Evolutionary conservation across 2,113 vertebrate species (phyloP).

Genomic region (Nycticebus coucang): DNA sequence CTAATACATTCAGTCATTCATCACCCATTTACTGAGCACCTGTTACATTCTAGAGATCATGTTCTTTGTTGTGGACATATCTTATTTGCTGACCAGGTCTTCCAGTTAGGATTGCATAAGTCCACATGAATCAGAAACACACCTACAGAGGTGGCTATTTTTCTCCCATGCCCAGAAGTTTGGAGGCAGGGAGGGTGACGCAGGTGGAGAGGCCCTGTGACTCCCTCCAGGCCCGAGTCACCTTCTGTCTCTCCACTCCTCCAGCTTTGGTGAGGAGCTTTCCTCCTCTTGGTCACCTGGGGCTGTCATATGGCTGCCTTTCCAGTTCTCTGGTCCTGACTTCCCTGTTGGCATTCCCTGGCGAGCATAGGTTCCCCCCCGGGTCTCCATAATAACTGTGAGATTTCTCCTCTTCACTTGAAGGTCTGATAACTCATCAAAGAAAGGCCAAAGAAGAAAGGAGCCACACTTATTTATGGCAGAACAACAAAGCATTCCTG

Average conservation of each 20-base stretch:
- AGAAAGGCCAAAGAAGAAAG: not conserved
- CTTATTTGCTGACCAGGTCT: not conserved
- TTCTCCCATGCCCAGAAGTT: not conserved
- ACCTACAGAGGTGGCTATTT: not conserved
- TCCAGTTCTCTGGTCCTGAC: not conserved
- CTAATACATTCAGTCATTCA: not conserved
- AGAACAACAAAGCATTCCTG: not conserved
- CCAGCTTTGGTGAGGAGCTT: not conserved
- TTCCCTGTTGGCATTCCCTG: not conserved
- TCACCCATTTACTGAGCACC: not conserved
- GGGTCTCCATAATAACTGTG: not conserved
- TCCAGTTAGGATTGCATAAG: not conserved
- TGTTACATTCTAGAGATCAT: not conserved
- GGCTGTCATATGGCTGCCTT: not conserved
- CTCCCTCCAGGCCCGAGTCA: not conserved
- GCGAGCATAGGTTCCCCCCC: not conserved
- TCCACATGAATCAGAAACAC: not conserved
- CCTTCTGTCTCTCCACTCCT: not conserved
- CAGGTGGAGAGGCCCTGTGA: rapidly evolving
- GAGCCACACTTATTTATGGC: not conserved
- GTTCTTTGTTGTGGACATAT: not conserved
- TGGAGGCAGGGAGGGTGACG: not conserved
- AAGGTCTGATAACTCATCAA: not conserved
- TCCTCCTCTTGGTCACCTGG: not conserved
- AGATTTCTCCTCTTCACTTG: not conserved